Conservation (phyloP, 2,113 vertebrate genomes). For the Microtus montanus region DNA sequence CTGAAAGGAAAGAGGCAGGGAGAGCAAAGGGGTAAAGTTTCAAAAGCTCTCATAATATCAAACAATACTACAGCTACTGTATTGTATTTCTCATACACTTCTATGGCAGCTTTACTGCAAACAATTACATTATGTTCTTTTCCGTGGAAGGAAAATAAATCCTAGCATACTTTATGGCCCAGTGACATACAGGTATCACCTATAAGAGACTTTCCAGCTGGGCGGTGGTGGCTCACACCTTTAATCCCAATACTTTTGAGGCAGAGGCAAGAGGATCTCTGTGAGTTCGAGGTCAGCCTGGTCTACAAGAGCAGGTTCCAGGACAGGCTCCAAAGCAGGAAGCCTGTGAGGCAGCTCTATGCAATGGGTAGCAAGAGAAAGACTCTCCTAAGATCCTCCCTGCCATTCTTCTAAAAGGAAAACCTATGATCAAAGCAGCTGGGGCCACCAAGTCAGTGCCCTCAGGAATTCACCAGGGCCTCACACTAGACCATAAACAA, state of each 20-base stretch:
- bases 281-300: no score
- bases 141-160: slow-evolving; percentile 45
- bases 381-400: not conserved
- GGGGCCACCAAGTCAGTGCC: not conserved
- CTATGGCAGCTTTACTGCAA: slow-evolving; percentile 1
- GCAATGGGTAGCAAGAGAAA: not conserved
- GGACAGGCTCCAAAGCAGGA: not conserved
- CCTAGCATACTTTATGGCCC: not conserved
- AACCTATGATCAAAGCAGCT: not conserved
- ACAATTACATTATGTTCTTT: not conserved
- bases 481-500: not conserved
- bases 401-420: not conserved
- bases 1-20: not conserved
- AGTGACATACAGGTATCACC: not conserved
- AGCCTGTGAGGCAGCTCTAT: not conserved
- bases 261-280: no score
- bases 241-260: no score
- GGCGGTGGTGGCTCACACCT: no score
- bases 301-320: no score
- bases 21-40: not conserved
- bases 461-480: not conserved
- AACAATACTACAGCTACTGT: slow-evolving; percentile 21
- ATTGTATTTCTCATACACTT: slow-evolving; percentile 33
- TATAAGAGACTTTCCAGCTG: not conserved
- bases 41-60: slow-evolving; percentile 42